Conservation (phyloP, 2,888 invertebrate species). For the Drosophila kokeensis region DNA sequence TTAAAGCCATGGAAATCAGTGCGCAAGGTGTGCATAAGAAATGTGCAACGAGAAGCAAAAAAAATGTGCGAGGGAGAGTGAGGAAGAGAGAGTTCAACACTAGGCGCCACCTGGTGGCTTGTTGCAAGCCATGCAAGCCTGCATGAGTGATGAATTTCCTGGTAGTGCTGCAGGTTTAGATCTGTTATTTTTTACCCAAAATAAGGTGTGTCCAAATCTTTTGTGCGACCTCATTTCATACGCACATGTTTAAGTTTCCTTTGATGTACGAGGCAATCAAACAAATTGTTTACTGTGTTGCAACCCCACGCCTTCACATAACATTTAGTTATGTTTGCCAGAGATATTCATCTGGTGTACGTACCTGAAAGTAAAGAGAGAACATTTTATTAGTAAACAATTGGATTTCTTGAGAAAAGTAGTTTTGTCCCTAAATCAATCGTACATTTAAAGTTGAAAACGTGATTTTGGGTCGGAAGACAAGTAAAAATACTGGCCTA, state of each 20-base stretch:
- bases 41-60: conserved; percentile 19
- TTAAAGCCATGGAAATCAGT: conserved; percentile 71
- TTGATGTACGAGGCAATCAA: conserved; percentile 5
- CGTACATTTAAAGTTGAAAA: no score
- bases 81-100: conserved; percentile 8
- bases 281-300: neutral
- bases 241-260: neutral
- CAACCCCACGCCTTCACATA: conserved; percentile 5
- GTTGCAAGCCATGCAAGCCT: conserved; percentile 39
- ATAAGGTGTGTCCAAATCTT: conserved; percentile 41
- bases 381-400: conserved; percentile 3
- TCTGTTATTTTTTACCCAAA: conserved; percentile 10
- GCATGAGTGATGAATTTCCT: conserved; percentile 40
- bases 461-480: no score
- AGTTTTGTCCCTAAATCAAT: no score
- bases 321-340: conserved; percentile 1
- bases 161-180: conserved; percentile 21
- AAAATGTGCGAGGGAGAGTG: neutral
- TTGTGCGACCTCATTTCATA: conserved; percentile 16
- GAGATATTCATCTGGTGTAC: neutral
- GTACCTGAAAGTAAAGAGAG: conserved; percentile 53
- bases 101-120: conserved; percentile 60
- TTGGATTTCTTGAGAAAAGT: neutral
- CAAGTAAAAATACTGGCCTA: no score
- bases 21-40: conserved; percentile 57